phyloP scores from a whole-genome alignment of 2,797 vertebrate species.

The Valencia hispanica region DNA sequence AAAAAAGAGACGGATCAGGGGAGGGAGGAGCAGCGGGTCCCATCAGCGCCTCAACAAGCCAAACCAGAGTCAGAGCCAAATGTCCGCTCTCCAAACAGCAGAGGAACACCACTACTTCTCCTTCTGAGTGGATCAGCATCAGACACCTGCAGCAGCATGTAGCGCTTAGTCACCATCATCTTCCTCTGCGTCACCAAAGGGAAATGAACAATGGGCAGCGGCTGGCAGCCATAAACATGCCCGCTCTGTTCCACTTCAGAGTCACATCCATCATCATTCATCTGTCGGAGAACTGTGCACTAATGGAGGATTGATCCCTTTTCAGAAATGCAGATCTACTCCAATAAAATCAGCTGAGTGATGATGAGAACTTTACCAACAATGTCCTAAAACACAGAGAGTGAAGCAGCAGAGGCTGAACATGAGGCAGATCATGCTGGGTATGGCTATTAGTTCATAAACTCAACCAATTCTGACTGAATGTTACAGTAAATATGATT shows the following conservation, averaged over 20 bases:
- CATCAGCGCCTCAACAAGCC: conserved; percentile 53
- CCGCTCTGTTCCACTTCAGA: background rate
- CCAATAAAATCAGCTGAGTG: background rate
- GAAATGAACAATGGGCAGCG: conserved; percentile 34
- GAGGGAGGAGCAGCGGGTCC: conserved; percentile 41
- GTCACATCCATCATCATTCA: background rate
- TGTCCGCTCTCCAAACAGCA: conserved; percentile 32
- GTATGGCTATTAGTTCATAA: no score
- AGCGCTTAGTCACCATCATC: conserved; percentile 60
- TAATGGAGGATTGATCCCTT: background rate
- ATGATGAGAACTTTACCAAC: background rate
- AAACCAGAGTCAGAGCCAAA: conserved; percentile 23
- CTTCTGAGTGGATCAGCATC: conserved; percentile 26
- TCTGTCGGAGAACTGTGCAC: no score
- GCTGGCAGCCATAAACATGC: conserved; percentile 12
- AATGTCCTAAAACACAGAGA: background rate
- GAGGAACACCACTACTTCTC: conserved; percentile 21
- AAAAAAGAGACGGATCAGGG: conserved; percentile 50
- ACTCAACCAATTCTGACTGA: no score
- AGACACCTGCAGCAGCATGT: conserved; percentile 62
- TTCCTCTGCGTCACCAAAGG: conserved; percentile 43
- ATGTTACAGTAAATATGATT: no score
- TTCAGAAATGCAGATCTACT: no score
- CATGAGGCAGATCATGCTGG: no score
- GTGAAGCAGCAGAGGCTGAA: background rate